Evolutionary conservation across 1,140 invertebrate species (phyloP), one percentile per base, ranked within the genome.

Genomic region (Reticulitermes speratus): DNA sequence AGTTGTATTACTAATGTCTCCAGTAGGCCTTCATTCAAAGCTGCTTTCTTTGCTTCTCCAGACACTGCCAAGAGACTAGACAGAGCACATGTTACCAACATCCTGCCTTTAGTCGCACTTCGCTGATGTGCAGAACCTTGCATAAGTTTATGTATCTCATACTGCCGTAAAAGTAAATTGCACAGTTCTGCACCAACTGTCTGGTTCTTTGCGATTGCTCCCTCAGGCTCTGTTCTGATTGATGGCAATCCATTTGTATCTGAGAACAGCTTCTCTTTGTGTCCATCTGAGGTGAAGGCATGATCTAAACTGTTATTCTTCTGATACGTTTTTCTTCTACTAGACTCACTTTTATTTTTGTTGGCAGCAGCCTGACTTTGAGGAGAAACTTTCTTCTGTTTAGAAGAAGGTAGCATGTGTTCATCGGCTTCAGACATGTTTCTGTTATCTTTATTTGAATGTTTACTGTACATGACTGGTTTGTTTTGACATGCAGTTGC

Each of bases 41-140:
- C 92, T 52, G 87, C 89, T 86, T 88, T 90, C 88, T 93, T 93
- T 0, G 92, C 92, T 85, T 90, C 89, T 9, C 86, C 87, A 0
- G 92, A 93, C 12, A 92, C 88, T 32, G 90, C 90, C 2, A 94
- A 87, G 45, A 93, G 87, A 88, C 91, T 91, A 0, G 92, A 89
- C 30, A 93, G 87, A 0, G 92, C 90, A 21, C 89, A 88, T 21
- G 91, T 88, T 32, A 93, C 90, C 3, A 91, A 86, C 82, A 89
- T 89, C 87, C 91, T 92, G 52, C 91, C 91, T 45, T 89, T 90
- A 14, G 85, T 85, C 25, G 44, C 44, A 38, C n/a, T 87, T 44
- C 85, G 45, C 45, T 84, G 45, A 6, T 16, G 44, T 3, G 9
- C 84, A 65, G 52, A 38, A 32, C 81, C 32, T 23, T 86, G 86